Evolutionary conservation across 92 coral and sea anemone genomes (phyloP), one percentile per base, ranked within the genome.

Genomic region (Meandrina meandrites): DNA sequence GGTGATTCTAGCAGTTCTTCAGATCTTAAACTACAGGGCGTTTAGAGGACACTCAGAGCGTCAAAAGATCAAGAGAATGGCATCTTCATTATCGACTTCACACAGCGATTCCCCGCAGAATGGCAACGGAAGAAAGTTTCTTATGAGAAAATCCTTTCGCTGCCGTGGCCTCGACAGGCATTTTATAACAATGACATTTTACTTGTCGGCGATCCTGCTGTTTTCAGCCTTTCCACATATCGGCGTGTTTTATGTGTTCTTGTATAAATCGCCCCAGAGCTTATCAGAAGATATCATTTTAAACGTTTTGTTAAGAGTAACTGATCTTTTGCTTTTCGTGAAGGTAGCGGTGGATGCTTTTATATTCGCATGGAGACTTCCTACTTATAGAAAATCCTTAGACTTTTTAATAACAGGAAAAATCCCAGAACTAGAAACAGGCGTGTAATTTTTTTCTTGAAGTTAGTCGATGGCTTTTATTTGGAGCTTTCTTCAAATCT

Each of bases 361-460:
- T 30, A 90, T 94, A 27, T 94, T 90, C 53, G 98, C 96, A 1
- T 94, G 98, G 98, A 84, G 98, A 31, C 83, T 94, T 22, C 96
- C 98, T 0, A 86, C 89, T 14, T 93, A 91, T 74, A 78, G 94
- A 70, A 91, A 76, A 82, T 81, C 92, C 19, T 82, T 92, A 24
- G 68, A 54, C 19, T 60, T 62, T 47, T 19, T 85, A 11, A 18
- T 85, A 11, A 48, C 48, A 6, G 76, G 88, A 66, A 85, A 85
- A 66, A 6, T 8, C 8, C 21, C 56, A 27, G n/a, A 85, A 66
- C 19, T 66, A 10, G 88, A 76, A 22, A 76, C 88, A 31, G 67
- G 31, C 0, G 88, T 85, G 22, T 85, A 37, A 34, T 73, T 8
- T 34, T 71, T 71, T 22, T 48, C 71, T 24, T 8, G 17, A 71